phyloP scores from a whole-genome alignment of 2,888 invertebrate genomes.

The Parelbella ahira region DNA sequence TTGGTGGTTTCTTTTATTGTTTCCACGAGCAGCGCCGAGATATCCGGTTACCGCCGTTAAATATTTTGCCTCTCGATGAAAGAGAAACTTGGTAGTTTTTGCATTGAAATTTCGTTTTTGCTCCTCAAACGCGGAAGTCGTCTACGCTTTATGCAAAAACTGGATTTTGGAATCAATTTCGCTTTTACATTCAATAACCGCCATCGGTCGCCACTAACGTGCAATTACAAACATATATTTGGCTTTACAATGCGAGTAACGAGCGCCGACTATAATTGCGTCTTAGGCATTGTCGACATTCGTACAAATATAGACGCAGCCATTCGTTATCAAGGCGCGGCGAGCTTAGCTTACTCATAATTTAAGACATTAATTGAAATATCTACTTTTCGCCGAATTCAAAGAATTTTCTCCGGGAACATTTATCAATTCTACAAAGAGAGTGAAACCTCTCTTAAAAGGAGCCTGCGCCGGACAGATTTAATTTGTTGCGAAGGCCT shows the following conservation, averaged over 20 bases:
- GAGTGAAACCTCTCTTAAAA: constrained; percentile 79
- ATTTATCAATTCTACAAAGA: constrained; percentile 80
- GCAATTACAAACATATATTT: constrained; percentile 61
- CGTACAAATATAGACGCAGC: constrained; percentile 37
- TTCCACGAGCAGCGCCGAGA: constrained; percentile 69
- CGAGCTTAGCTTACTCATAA: constrained; percentile 49
- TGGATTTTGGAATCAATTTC: constrained; percentile 67
- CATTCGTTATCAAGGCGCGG: constrained; percentile 44
- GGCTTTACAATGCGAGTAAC: constrained; percentile 44
- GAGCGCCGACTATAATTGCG: constrained; percentile 44
- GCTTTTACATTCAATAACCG: constrained; percentile 57
- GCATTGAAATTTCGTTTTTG: constrained; percentile 68
- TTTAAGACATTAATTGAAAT: constrained; percentile 52
- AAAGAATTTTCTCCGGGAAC: constrained; percentile 73
- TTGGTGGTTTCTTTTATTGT: constrained; percentile 77
- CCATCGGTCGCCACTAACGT: constrained; percentile 54
- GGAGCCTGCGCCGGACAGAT: constrained; percentile 79
- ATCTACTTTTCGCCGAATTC: constrained; percentile 57
- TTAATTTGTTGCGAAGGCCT: constrained; percentile 81
- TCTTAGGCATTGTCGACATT: constrained; percentile 44
- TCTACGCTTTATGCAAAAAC: constrained; percentile 73
- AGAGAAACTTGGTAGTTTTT: constrained; percentile 77
- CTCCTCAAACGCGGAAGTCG: constrained; percentile 71
- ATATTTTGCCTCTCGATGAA: constrained; percentile 77
- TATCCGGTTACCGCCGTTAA: constrained; percentile 80